Evolutionary conservation across 2,888 invertebrate genomes (phyloP).

Genomic region (Diadegma fenestrale): DNA sequence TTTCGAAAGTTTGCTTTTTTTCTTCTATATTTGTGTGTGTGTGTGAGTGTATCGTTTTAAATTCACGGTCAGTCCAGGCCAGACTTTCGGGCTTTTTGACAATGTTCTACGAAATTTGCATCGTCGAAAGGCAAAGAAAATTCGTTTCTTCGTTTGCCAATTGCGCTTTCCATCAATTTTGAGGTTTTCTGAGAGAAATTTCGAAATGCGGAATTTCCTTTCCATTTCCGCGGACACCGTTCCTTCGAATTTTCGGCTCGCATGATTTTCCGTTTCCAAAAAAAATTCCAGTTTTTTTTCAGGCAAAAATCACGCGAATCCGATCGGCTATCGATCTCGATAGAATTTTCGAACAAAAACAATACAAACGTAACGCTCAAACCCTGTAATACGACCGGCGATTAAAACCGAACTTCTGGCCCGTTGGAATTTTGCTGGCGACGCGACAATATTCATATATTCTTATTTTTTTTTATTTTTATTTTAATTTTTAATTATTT

Average conservation of each 20-base stretch:
- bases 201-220: not conserved
- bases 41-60: constrained; percentile 70
- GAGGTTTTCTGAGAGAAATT: not conserved
- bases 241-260: constrained; percentile 35
- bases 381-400: constrained; percentile 79
- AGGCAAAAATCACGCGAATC: constrained; percentile 44
- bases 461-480: constrained; percentile 27
- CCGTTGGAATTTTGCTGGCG: constrained; percentile 73
- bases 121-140: not conserved
- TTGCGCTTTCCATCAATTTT: not conserved
- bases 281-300: not conserved
- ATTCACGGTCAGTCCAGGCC: constrained; percentile 80
- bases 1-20: constrained; percentile 17
- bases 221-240: constrained; percentile 50
- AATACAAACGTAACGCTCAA: constrained; percentile 79
- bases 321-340: constrained; percentile 63
- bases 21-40: not conserved
- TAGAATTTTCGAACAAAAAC: constrained; percentile 75
- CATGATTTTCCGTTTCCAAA: constrained; percentile 14
- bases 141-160: not conserved
- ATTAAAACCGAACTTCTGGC: constrained; percentile 78
- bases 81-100: constrained; percentile 74
- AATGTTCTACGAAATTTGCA: not conserved
- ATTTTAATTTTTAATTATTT: constrained; percentile 22
- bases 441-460: constrained; percentile 63